Percentiles rank a stretch among this genome's conserved stretches.
Conservation (phyloP, 2,113 vertebrate species). For the Piprites chloris region DNA sequence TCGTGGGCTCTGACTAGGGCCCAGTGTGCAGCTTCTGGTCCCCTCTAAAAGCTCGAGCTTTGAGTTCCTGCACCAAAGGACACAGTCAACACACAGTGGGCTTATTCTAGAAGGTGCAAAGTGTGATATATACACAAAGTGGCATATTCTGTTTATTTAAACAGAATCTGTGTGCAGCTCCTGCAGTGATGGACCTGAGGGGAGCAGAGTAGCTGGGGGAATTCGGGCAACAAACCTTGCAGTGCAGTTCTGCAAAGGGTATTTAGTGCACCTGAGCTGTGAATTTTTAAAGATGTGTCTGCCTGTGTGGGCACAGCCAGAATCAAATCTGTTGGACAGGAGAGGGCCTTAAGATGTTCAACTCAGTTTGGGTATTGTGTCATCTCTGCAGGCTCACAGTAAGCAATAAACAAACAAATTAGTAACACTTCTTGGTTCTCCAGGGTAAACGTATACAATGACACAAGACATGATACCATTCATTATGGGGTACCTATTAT, state of each 20-base stretch:
- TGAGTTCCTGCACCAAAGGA: not conserved
- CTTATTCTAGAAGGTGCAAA: not conserved
- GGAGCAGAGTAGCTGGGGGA: not conserved
- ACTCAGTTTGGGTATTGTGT: not conserved
- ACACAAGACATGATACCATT: not conserved
- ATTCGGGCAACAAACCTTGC: not conserved
- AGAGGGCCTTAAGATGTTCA: not conserved
- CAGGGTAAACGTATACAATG: not conserved
- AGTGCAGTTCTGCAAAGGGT: not conserved
- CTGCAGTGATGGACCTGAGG: not conserved
- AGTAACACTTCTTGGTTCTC: not conserved
- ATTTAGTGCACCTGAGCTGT: not conserved
- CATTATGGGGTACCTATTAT: conserved; percentile 25
- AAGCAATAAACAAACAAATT: conserved; percentile 7
- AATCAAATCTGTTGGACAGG: not conserved
- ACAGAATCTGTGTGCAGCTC: not conserved
- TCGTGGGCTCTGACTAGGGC: not conserved
- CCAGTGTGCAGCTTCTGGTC: not conserved
- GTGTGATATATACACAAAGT: too few species aligned
- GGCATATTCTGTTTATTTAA: not conserved
- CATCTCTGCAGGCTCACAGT: not conserved
- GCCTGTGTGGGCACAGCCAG: not conserved
- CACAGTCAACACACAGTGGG: not conserved
- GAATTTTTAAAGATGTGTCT: not conserved
- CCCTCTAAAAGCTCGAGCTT: not conserved